Evolutionary conservation across 1,140 invertebrate species (phyloP), one percentile per base, ranked within the genome.

Genomic region (Wasmannia auropunctata): DNA sequence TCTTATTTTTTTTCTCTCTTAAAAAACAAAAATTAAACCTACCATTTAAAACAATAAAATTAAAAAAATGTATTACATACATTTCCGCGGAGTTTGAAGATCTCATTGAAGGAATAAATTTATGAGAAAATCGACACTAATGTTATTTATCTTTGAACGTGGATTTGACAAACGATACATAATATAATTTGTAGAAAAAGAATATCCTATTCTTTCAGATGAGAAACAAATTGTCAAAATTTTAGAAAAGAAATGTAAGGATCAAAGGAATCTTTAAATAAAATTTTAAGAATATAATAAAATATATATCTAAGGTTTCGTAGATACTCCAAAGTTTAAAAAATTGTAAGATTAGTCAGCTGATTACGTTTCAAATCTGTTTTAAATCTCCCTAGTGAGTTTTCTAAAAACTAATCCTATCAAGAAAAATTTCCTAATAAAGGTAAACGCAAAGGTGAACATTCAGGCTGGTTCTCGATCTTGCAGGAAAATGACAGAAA

Each of bases 401-500:
- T 69, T 25, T 6, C 7, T 22, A 70, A 70, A 37, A 49, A 70
- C 25, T 28, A 58, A 37, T 40, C 7, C 14, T 1, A 58, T 74
- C 19, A 40, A 75, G n/a, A 75, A 25, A 25, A 54, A 74, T 37
- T 19, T 10, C 1, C 22, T 25, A 11, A n/a, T n/a, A n/a, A n/a
- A n/a, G n/a, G n/a, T 10, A 46, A 34, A 0, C 1, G 43, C 3
- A 63, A 22, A 69, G 10, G 7, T 11, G 54, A 46, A 46, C 6
- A 25, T 16, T 7, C 46, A 34, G 37, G 8, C 22, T 7, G 10
- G 56, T 28, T 43, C 22, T 43, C 40, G 19, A n/a, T 65, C 62
- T n/a, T 67, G 14, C 31, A 51, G 22, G 14, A 65, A 79, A 67
- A 22, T 51, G 76, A 51, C 62, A 54, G 37, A 70, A 81, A 56